Conservation (phyloP, 2,113 vertebrate species). For the Notothenia rossii region DNA sequence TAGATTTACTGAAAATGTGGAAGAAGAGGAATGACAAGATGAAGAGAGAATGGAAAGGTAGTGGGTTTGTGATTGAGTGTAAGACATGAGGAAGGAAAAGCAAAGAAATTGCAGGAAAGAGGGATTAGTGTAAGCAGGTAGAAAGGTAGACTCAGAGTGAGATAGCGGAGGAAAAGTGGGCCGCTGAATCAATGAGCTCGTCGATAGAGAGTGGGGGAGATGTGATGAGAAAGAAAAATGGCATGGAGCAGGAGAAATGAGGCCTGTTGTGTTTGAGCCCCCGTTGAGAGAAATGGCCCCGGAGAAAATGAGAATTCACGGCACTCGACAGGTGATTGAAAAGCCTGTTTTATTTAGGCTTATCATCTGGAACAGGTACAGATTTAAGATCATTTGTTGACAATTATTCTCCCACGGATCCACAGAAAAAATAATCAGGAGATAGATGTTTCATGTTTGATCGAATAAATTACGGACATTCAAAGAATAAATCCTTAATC, state of each 20-base stretch:
- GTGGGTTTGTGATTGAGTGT: conserved; percentile 27
- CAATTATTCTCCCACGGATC: conserved; percentile 32
- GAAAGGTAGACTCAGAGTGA: conserved; percentile 51
- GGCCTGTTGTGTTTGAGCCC: conserved; percentile 42
- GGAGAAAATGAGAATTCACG: conserved; percentile 62
- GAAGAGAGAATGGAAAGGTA: conserved; percentile 10
- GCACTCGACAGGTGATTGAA: conserved; percentile 29
- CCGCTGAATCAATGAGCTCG: conserved; percentile 69
- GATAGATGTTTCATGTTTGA: conserved; percentile 27
- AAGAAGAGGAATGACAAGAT: conserved; percentile 28
- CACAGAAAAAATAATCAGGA: conserved; percentile 15
- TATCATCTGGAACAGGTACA: conserved; percentile 53
- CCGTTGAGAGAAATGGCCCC: conserved; percentile 60
- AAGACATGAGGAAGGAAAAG: conserved; percentile 48
- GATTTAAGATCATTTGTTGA: conserved; percentile 43
- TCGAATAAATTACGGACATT: conserved; percentile 12
- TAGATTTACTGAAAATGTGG: conserved; percentile 9
- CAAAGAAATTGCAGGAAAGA: conserved; percentile 42
- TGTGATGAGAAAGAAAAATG: conserved; percentile 65
- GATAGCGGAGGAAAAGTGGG: conserved; percentile 55
- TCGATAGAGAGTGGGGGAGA: conserved; percentile 62
- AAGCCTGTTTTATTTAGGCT: conserved; percentile 55
- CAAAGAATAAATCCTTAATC: neutral
- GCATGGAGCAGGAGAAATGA: conserved; percentile 36
- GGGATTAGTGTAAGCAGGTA: conserved; percentile 71